Conservation (phyloP, 2,888 invertebrate genomes). For the Patella caerulea region DNA sequence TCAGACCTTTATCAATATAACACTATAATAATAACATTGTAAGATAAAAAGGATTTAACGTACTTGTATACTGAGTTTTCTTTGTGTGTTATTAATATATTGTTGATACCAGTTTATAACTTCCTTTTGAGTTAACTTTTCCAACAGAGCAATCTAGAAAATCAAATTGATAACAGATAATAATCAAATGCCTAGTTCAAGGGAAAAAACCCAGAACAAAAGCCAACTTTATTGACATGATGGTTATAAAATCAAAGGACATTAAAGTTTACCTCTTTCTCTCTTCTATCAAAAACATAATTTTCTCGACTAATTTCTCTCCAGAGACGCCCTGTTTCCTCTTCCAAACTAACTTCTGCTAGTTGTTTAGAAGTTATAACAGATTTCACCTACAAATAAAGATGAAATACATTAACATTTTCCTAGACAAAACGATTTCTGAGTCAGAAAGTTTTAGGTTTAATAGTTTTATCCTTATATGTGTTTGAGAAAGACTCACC, state of each 20-base stretch:
- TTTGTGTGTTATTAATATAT: slow-evolving; percentile 27
- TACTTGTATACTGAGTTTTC: slow-evolving; percentile 38
- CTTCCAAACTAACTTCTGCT: slow-evolving; percentile 82
- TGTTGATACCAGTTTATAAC: slow-evolving; percentile 32
- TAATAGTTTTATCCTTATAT: too few relatives aligned
- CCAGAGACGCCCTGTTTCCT: slow-evolving; percentile 86
- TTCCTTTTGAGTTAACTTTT: slow-evolving; percentile 25
- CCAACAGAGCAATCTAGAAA: slow-evolving; percentile 30
- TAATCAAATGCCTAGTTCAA: too few relatives aligned
- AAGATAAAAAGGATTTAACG: not conserved
- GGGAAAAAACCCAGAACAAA: too few relatives aligned
- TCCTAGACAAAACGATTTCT: too few relatives aligned
- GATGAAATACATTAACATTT: too few relatives aligned
- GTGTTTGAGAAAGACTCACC: slow-evolving; percentile 43
- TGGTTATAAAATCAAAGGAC: not conserved
- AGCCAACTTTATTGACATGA: too few relatives aligned
- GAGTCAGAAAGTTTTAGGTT: too few relatives aligned
- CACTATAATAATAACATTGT: too few relatives aligned
- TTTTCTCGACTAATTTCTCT: slow-evolving; percentile 81
- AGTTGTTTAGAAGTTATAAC: slow-evolving; percentile 83
- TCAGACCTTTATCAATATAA: too few relatives aligned
- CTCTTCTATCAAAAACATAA: slow-evolving; percentile 84
- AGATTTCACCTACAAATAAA: slow-evolving; percentile 73
- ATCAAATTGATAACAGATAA: not conserved
- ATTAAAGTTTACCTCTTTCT: slow-evolving; percentile 76